These are phyloP conservation scores for Panulirus ornatus DNA, from an alignment of 1,140 invertebrate genomes.

Conservation along the genomic window DNA sequence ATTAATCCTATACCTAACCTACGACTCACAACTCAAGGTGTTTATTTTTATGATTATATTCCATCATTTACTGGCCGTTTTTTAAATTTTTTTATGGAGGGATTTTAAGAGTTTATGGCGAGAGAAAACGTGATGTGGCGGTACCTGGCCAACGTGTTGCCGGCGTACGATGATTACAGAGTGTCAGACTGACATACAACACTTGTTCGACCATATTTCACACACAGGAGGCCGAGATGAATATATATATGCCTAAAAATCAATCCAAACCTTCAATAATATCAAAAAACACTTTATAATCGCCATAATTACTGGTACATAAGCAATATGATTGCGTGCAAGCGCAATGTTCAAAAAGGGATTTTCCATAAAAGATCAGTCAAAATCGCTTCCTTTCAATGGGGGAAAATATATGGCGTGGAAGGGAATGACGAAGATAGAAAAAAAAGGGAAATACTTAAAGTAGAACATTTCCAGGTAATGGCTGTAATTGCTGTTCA, in stretches of 20 bases:
- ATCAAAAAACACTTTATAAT: background rate
- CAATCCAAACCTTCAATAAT: background rate
- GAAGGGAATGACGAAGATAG: no score
- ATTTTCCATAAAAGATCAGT: no score
- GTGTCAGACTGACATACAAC: no score
- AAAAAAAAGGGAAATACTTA: no score
- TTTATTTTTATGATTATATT: background rate
- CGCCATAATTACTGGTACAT: background rate
- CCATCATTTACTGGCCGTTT: no score
- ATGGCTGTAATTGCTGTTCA: no score
- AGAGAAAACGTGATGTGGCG: background rate
- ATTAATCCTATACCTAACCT: background rate
- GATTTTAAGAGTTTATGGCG: background rate
- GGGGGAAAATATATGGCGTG: no score
- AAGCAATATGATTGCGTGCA: background rate
- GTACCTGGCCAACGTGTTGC: background rate
- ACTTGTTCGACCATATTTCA: background rate
- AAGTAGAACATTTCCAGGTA: no score
- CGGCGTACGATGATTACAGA: conserved; percentile 12
- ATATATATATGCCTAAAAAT: background rate
- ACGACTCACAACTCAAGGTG: background rate
- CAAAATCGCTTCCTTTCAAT: no score
- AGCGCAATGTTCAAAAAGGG: background rate
- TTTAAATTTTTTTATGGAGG: background rate
- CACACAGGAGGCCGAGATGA: background rate